Evolutionary conservation across 2,888 invertebrate species (phyloP).

Genomic region (Tortrix viridana): DNA sequence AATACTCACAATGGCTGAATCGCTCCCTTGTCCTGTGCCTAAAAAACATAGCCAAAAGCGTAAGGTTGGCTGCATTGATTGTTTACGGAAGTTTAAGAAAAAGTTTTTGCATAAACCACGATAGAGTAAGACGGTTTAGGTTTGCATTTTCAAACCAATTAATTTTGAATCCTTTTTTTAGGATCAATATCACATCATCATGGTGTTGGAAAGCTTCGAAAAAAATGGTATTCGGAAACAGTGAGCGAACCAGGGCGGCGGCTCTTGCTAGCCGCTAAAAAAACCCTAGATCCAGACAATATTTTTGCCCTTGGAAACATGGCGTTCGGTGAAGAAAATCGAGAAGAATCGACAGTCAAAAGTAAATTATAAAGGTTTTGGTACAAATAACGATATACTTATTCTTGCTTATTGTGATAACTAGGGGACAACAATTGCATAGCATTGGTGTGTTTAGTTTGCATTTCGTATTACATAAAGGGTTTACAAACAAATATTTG

Average conservation of each 20-base stretch:
- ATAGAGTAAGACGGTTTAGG: constrained; percentile 13
- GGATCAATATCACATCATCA: constrained; percentile 98
- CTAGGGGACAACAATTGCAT: not conserved
- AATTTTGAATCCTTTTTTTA: constrained; percentile 45
- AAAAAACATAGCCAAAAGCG: too few relatives aligned
- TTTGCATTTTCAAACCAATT: too few relatives aligned
- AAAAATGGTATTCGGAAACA: constrained; percentile 93
- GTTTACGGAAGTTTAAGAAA: constrained; percentile 20
- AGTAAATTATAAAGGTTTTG: constrained; percentile 66
- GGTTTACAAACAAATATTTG: constrained; percentile 7
- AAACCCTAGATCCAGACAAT: constrained; percentile 95
- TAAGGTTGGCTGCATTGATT: constrained; percentile 21
- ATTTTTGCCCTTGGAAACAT: constrained; percentile 95
- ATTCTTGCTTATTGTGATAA: not conserved
- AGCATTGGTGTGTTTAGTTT: constrained; percentile 4
- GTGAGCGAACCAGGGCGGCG: constrained; percentile 92
- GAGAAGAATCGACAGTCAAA: constrained; percentile 47
- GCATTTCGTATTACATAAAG: constrained; percentile 8
- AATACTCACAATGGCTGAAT: too few relatives aligned
- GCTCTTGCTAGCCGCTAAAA: constrained; percentile 92
- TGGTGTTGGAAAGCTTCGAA: constrained; percentile 96
- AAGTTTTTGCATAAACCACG: constrained; percentile 1
- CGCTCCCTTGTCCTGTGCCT: too few relatives aligned
- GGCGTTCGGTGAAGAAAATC: constrained; percentile 57
- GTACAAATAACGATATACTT: not conserved